phyloP scores from a whole-genome alignment of 2,113 vertebrate genomes.

The Phoxinus phoxinus region DNA sequence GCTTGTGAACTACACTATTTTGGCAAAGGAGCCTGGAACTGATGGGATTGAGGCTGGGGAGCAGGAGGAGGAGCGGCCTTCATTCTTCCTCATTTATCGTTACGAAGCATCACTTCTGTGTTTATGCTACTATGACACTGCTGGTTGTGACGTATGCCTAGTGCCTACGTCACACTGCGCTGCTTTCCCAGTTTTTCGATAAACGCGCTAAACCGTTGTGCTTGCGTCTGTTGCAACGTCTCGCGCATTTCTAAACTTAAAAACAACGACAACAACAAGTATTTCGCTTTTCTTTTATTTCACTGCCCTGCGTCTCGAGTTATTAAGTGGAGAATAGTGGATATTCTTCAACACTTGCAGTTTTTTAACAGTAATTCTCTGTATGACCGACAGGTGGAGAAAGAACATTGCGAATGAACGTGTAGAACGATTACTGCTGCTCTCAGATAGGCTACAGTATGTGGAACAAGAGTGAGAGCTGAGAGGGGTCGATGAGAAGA shows the following conservation, averaged over 20 bases:
- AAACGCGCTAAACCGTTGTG: too few relatives aligned
- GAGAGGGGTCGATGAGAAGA: background rate
- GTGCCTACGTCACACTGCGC: background rate
- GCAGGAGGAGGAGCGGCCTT: constrained; percentile 15
- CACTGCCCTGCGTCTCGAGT: background rate
- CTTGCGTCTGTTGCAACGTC: too few relatives aligned
- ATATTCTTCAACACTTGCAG: background rate
- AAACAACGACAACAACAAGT: too few relatives aligned
- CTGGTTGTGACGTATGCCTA: background rate
- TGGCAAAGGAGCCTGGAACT: constrained; percentile 16
- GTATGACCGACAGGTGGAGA: constrained; percentile 46
- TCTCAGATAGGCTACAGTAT: background rate
- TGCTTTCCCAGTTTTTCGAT: background rate
- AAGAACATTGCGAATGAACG: constrained; percentile 35
- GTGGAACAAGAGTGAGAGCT: background rate
- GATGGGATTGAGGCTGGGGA: constrained; percentile 28
- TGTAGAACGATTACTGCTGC: background rate
- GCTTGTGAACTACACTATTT: constrained; percentile 29
- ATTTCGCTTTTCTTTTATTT: too few relatives aligned
- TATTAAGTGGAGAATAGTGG: background rate
- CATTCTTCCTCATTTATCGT: constrained; percentile 25
- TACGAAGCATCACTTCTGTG: background rate
- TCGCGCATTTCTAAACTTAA: too few relatives aligned
- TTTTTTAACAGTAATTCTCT: background rate
- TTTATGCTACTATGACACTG: background rate